Evolutionary conservation across 2,888 invertebrate species (phyloP), one percentile per base, ranked within the genome.

Genomic region (Exocentrus adspersus): DNA sequence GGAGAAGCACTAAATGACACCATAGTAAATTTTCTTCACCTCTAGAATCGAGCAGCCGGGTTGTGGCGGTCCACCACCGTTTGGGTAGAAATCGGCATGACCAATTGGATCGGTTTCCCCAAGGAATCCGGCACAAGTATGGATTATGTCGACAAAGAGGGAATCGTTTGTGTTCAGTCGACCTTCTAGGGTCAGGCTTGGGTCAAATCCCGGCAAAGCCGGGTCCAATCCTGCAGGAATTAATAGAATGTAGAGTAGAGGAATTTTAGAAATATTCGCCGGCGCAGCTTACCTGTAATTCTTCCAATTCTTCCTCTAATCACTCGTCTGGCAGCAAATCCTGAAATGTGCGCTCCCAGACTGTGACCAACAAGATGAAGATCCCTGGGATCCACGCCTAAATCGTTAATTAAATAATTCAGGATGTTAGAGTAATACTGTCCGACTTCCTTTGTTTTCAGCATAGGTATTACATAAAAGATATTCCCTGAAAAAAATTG

Each of bases 1-100:
- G n/a, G n/a, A n/a, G n/a, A n/a, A n/a, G n/a, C n/a, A n/a, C n/a
- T n/a, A n/a, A n/a, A n/a, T n/a, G n/a, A n/a, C n/a, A n/a, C n/a
- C n/a, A n/a, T 37, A 17, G 63, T 56, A 60, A 20, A 19, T 37
- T 4, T 30, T 64, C 50, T 48, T 64, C 51, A 73, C 74, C 60
- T 67, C 66, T n/a, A 71, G 28, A 6, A 73, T 58, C 12, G n/a
- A 43, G 75, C 91, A 91, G 0, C 91, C 91, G 0, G 92, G 92
- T 75, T 92, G 92, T 0, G 84, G 84, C 0, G 89, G 84, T 28
- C 72, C 80, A 0, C 92, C 92, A 10, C 87, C 87, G 77, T 92
- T 92, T 0, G 92, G 92, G 81, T 90, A 92, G 77, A 91, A 92
- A 79, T 92, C 92, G 0, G 83, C 89, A 75, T 91, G 87, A 0